Conservation (phyloP, 2,113 vertebrate species). For the Lepus europaeus region DNA sequence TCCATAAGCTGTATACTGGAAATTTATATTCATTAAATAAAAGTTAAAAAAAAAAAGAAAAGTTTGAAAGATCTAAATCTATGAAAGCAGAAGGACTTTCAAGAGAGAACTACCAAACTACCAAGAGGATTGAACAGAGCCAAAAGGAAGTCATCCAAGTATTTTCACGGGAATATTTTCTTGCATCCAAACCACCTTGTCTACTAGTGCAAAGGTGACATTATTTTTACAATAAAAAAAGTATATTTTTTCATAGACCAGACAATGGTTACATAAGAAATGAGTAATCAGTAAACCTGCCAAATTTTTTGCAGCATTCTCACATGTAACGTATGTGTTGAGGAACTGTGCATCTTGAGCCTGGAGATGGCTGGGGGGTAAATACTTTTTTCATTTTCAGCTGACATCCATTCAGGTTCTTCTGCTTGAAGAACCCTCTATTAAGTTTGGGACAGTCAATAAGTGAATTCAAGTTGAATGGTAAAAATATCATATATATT, state of each 20-base stretch:
- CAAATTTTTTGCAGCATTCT: conserved; percentile 55
- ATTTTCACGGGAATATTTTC: neutral
- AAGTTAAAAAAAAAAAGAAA: too few relatives aligned
- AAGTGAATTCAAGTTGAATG: conserved; percentile 69
- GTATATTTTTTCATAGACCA: conserved; percentile 34
- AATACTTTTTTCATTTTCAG: conserved; percentile 65
- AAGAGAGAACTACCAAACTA: neutral
- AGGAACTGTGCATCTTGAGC: conserved; percentile 39
- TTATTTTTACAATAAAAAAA: conserved; percentile 54
- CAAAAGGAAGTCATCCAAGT: neutral
- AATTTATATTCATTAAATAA: too few relatives aligned
- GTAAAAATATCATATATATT: conserved; percentile 56
- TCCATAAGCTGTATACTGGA: too few relatives aligned
- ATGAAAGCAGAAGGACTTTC: neutral
- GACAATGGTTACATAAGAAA: conserved; percentile 61
- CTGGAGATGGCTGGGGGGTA: conserved; percentile 41
- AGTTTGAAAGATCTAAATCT: neutral
- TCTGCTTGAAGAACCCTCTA: conserved; percentile 54
- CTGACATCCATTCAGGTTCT: conserved; percentile 55
- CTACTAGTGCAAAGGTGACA: neutral
- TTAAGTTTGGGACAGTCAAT: conserved; percentile 60
- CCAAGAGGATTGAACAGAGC: neutral
- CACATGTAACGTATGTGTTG: conserved; percentile 53
- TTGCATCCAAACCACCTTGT: neutral
- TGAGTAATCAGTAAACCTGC: conserved; percentile 60